Base-by-base conservation (phyloP, 2,113 vertebrate genomes). In the Coreoperca whiteheadi region DNA sequence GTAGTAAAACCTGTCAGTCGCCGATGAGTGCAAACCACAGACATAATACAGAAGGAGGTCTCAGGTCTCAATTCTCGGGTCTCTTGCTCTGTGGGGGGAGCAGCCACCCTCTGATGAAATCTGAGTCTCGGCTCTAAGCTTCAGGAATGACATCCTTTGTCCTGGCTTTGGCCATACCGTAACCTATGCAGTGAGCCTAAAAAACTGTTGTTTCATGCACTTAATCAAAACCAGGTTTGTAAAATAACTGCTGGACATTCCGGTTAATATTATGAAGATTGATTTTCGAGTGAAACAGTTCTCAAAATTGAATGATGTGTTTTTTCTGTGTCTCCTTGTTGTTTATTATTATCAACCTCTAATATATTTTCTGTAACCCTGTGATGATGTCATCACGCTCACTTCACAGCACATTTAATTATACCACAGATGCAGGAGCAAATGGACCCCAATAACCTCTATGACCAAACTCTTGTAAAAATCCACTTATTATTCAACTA, bases 71-170 rank as follows among this genome's bases (percentile, higher is more conserved):
- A 73, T 16, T 46, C 14, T 16, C 43, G 6, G 59, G 15, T 46
- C 56, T 53, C 74, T 53, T 39, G 4, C 51, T 79, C 63, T 48
- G 46, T 48, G 16, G 16, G 16, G 16, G 1, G 46, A 48, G 6
- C 23, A 16, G 6, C 43, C 43, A 46, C 43, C 43, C 21, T 50
- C 63, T 71, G 57, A 57, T 85, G 83, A 81, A 91, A 89, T 72
- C 23, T n/a, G 72, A 87, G 23, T 70, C 77, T 82, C 18, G 11
- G 14, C 77, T 67, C 79, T 77, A 37, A 59, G 65, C 79, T 78
- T 66, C 71, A 85, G 51, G 48, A 79, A 46, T 48, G 66, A 74
- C 82, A 78, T 75, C 79, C 84, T 74, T 87, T 51, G 79, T 69
- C 67, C 46, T 20, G 78, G 53, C 61, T 65, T 70, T 71, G 56